Percentiles rank a stretch among this genome's conserved stretches.
phyloP scores from a whole-genome alignment of 2,113 vertebrate genomes.

The Pterocles orientalis region DNA sequence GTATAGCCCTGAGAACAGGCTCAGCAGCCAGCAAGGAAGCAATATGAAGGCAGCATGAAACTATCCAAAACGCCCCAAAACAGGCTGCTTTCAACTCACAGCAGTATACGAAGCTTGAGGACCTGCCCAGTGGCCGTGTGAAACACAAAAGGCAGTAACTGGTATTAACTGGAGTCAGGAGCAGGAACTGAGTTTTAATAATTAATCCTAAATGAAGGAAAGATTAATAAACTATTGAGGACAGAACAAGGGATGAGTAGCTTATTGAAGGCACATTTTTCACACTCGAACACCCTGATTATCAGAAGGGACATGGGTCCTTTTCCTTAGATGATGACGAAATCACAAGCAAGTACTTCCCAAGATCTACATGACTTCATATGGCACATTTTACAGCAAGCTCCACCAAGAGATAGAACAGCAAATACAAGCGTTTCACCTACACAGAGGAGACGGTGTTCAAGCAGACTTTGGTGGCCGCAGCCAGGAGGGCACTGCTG shows the following conservation, averaged over 20 bases:
- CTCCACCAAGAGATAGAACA: not conserved
- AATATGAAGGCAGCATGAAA: not conserved
- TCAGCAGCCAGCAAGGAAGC: not conserved
- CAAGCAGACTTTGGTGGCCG: not conserved
- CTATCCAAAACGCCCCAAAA: not conserved
- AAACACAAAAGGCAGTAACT: not conserved
- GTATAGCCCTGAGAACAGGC: not conserved
- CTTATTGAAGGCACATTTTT: not conserved
- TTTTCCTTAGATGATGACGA: not conserved
- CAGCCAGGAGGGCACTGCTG: fast-evolving
- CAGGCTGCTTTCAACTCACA: not conserved
- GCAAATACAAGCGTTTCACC: not conserved
- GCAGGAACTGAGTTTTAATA: not conserved
- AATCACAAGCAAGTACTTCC: not conserved
- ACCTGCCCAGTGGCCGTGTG: not conserved
- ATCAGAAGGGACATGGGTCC: not conserved
- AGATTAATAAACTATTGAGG: slow-evolving; percentile 1
- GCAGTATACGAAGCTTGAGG: not conserved
- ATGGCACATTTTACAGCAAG: not conserved
- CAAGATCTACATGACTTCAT: not conserved
- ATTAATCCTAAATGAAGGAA: slow-evolving; percentile 10
- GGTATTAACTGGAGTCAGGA: not conserved
- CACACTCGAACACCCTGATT: not conserved
- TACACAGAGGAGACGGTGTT: not conserved
- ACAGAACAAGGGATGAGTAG: not conserved